These are phyloP conservation scores for Vombatus ursinus DNA, from an alignment of 2,113 vertebrate genomes.

Conservation along the genomic window DNA sequence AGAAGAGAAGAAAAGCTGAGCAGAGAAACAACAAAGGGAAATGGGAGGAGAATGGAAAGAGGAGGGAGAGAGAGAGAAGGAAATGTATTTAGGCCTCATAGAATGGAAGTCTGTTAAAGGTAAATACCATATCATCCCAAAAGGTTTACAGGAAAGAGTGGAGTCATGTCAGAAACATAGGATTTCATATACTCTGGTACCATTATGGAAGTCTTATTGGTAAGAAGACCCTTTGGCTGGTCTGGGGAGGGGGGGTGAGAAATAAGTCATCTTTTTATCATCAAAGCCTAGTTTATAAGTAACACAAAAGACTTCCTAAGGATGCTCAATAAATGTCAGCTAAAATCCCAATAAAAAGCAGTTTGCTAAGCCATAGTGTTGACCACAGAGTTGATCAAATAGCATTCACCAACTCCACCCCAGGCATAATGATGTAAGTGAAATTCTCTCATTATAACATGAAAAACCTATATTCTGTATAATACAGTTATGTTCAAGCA, in stretches of 20 bases:
- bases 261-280: background rate
- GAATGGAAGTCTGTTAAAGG: background rate
- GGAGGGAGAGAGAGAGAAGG: too few species aligned
- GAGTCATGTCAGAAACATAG: background rate
- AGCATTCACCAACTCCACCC: background rate
- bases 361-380: background rate
- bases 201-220: background rate
- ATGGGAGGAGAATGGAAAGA: too few species aligned
- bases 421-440: background rate
- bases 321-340: background rate
- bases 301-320: background rate
- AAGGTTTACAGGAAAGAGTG: background rate
- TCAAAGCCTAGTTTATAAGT: background rate
- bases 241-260: background rate
- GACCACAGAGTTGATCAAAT: background rate
- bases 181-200: background rate
- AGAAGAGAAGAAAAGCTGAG: background rate
- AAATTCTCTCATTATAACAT: background rate
- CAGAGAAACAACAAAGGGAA: background rate
- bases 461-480: background rate
- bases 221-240: too few species aligned
- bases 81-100: background rate
- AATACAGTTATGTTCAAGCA: background rate
- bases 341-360: background rate
- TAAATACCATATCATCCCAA: background rate